Percentiles rank a stretch among this genome's conserved stretches.
These are phyloP conservation scores for Micrasema longulum DNA, from an alignment of 1,140 invertebrate species.

Conservation along the genomic window DNA sequence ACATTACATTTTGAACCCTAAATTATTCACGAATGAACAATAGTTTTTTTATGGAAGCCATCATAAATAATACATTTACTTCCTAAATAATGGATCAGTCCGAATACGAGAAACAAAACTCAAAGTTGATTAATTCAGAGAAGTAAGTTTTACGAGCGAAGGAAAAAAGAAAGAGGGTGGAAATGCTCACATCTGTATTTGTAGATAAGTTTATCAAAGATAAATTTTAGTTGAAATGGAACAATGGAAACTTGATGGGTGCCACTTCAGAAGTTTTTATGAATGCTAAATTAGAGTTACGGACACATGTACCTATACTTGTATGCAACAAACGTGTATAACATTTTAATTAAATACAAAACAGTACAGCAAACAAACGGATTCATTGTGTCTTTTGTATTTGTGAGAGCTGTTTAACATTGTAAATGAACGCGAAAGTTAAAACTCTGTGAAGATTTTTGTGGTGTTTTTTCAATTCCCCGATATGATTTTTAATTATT, in stretches of 20 bases:
- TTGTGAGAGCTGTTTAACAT: too few species aligned
- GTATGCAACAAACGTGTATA: too few species aligned
- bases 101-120: constrained; percentile 49
- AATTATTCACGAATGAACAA: constrained; percentile 48
- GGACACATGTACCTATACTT: too few species aligned
- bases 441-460: too few species aligned
- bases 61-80: constrained; percentile 50
- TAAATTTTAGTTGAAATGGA: constrained; percentile 35
- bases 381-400: too few species aligned
- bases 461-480: too few species aligned
- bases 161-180: constrained; percentile 40
- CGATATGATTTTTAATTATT: too few species aligned
- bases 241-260: constrained; percentile 24
- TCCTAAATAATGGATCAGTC: constrained; percentile 50
- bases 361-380: too few species aligned
- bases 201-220: constrained; percentile 27
- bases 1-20: constrained; percentile 45
- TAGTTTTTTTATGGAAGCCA: constrained; percentile 45
- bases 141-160: constrained; percentile 46
- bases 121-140: constrained; percentile 49
- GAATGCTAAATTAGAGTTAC: too few species aligned
- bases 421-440: too few species aligned
- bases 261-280: constrained; percentile 8
- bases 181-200: constrained; percentile 42
- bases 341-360: too few species aligned